Evolutionary conservation across 2,113 vertebrate species (phyloP).

Genomic region (Mystacornis crossleyi): DNA sequence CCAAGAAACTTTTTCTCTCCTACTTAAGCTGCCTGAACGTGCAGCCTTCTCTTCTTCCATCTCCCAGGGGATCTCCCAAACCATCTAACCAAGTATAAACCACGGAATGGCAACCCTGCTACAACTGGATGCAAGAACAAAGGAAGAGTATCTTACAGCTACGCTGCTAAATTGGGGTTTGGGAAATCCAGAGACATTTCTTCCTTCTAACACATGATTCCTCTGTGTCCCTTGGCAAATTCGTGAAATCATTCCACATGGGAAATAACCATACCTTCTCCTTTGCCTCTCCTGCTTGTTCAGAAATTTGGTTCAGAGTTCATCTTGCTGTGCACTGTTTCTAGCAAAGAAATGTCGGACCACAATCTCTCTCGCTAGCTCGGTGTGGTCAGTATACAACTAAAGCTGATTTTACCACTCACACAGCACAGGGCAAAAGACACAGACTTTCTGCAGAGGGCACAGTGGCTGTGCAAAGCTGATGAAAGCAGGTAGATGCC

Average conservation of each 20-base stretch:
- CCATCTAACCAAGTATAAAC: neutral
- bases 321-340: neutral
- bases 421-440: neutral
- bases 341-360: neutral
- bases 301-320: neutral
- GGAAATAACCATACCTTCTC: neutral
- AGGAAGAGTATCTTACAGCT: neutral
- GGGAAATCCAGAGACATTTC: neutral
- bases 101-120: neutral
- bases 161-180: neutral
- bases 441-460: neutral
- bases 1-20: neutral
- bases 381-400: neutral
- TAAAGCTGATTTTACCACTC: neutral
- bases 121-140: neutral
- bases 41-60: neutral
- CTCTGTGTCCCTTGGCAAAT: neutral
- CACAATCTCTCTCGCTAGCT: neutral
- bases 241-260: neutral
- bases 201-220: neutral
- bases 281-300: neutral
- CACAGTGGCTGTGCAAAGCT: neutral
- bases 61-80: neutral
- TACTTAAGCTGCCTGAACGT: neutral
- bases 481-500: neutral